phyloP scores from a whole-genome alignment of 2,113 vertebrate species.

The Sylvilagus bachmani region DNA sequence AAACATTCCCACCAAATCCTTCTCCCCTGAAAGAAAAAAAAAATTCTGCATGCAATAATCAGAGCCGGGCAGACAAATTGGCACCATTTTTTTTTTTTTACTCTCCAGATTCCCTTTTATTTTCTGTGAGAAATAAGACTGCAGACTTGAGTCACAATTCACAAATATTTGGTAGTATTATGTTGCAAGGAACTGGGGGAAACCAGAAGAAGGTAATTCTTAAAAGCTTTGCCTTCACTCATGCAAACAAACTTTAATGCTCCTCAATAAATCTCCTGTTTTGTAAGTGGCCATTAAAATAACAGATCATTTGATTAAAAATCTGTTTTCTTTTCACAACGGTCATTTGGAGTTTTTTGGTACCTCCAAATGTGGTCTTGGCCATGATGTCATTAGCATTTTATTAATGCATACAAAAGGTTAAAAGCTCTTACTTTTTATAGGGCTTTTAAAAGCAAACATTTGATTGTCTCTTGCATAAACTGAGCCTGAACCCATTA shows the following conservation, averaged over 20 bases:
- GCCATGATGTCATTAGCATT: conserved; percentile 89
- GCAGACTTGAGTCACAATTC: conserved; percentile 88
- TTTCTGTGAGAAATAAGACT: conserved; percentile 86
- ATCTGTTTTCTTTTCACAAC: conserved; percentile 87
- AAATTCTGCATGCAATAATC: conserved; percentile 87
- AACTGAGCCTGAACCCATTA: conserved; percentile 83
- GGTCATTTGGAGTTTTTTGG: conserved; percentile 86
- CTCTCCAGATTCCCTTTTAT: conserved; percentile 81
- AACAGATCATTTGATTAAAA: conserved; percentile 90
- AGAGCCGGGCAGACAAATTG: conserved; percentile 91
- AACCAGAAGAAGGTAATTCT: conserved; percentile 87
- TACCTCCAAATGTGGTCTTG: conserved; percentile 85
- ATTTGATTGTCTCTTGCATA: conserved; percentile 84
- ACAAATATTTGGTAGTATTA: conserved; percentile 92
- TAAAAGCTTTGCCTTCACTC: conserved; percentile 88
- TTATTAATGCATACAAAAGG: conserved; percentile 86
- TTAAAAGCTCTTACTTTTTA: conserved; percentile 84
- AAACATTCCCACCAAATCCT: conserved; percentile 87
- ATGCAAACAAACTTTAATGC: conserved; percentile 89
- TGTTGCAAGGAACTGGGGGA: conserved; percentile 84
- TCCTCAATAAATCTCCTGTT: conserved; percentile 89
- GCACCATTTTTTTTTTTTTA: conserved; percentile 86
- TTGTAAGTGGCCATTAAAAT: conserved; percentile 91
- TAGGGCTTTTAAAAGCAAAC: conserved; percentile 84
- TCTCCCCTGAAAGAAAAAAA: conserved; percentile 79